Evolutionary conservation across 1,140 invertebrate species (phyloP), one percentile per base, ranked within the genome.

Genomic region (Hirudo medicinalis): DNA sequence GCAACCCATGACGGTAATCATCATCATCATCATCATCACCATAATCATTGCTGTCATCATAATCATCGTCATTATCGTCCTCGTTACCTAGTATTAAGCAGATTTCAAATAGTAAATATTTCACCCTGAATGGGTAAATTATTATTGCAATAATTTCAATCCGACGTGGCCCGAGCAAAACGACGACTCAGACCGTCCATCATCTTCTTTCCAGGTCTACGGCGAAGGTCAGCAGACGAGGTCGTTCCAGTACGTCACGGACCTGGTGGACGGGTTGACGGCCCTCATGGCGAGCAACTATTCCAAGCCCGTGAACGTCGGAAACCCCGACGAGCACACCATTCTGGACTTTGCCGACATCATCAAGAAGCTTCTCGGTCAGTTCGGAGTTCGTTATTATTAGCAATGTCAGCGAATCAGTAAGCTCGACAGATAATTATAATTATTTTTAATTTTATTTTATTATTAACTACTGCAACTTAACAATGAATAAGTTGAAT

Each of bases 171-270:
- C 29, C 6, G 3, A 22, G 9, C 13, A 6, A n/a, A 22, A 15
- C 57, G 2, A 11, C 29, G 5, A n/a, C 29, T 63, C 57, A 63
- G 1, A 8, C 57, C 29, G 1, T 63, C 55, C 29, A 68, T 70
- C 53, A 72, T 75, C 55, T 73, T 76, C 72, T 78, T 82, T 82
- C 54, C 77, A 92, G 87, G 88, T 96, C 27, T 98, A 98, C 81
- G 96, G 96, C 1, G 89, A 90, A 79, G 96, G 96, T 25, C 89
- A 89, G 75, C 95, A 99, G 84, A 99, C 96, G 0, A 85, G 96
- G 68, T 98, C 95, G 0, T 99, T 99, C 82, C 96, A 98, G 82
- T 99, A 97, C 79, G 91, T 99, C 15, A 91, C 89, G 25, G 97
- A 99, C 85, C 84, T 99, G 70, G 92, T 99, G 0, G 91, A 97